Evolutionary conservation across 2,888 invertebrate species (phyloP), one percentile per base, ranked within the genome.

Genomic region (Rhamnusium bicolor): DNA sequence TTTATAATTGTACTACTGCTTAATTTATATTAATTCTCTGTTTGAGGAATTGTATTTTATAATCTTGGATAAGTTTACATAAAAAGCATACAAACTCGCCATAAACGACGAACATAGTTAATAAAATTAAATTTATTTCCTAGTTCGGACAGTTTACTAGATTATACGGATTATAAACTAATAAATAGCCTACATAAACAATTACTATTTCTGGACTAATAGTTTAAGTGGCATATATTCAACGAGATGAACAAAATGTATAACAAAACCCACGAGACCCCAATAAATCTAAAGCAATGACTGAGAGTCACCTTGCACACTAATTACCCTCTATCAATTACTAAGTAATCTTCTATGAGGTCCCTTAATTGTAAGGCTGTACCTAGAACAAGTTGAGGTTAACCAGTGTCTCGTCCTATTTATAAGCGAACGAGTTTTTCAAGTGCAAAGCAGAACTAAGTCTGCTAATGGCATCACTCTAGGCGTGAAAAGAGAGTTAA

Each of bases 291-390:
- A 51, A 27, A n/a, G 19, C 14, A 18, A 62, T 27, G 21, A 49
- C 54, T 27, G 19, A 53, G 14, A 53, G 51, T 65, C 63, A 70
- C 32, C 53, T 56, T 40, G 29, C 14, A 19, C 53, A 53, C 54
- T 71, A 74, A 74, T 74, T 71, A 69, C 40, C 62, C 7, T 47
- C 14, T 21, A 47, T 71, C 63, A 73, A 73, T 73, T 67, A 58
- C 61, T 12, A n/a, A 49, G 68, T 40, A 61, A 63, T 24, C 16
- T n/a, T 27, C 63, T 27, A 19, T 58, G 58, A 18, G 32, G 18
- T 29, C 18, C 18, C 32, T 32, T 58, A 58, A 67, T 67, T 70
- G 24, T 24, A 51, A 19, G 16, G 51, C 10, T 51, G 29, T 27
- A 49, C 16, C n/a, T 16, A 21, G 7, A 10, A 3, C 12, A 19